A percentile compares a stretch with the other conserved stretches of the same genome.
These are phyloP conservation scores for Herminia tarsipennalis DNA, from an alignment of 2,888 invertebrate genomes.

Conservation along the genomic window DNA sequence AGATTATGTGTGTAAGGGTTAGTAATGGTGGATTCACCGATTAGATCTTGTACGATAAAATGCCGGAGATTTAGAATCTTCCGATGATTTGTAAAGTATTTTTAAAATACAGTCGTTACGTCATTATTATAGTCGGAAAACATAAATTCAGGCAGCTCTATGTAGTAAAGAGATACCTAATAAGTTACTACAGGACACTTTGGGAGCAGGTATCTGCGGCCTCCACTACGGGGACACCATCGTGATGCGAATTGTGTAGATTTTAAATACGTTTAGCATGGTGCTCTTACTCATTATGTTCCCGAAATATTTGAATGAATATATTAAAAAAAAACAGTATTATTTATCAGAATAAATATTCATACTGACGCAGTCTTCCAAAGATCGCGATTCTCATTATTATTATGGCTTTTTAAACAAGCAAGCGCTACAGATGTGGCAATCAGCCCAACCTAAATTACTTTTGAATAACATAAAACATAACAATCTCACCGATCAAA, in stretches of 20 bases:
- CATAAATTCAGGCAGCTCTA: constrained; percentile 61
- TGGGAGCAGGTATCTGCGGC: constrained; percentile 27
- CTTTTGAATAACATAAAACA: constrained; percentile 14
- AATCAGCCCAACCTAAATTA: constrained; percentile 23
- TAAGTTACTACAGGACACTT: constrained; percentile 40
- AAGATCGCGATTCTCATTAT: constrained; percentile 57
- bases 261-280: constrained; percentile 73
- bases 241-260: constrained; percentile 53
- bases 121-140: constrained; percentile 59
- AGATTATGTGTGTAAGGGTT: constrained; percentile 72
- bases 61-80: constrained; percentile 81
- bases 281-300: constrained; percentile 74
- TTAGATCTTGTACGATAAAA: constrained; percentile 71
- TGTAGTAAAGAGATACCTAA: constrained; percentile 49
- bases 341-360: constrained; percentile 67
- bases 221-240: constrained; percentile 24
- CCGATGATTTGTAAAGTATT: constrained; percentile 74
- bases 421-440: constrained; percentile 25
- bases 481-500: constrained; percentile 30
- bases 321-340: constrained; percentile 73
- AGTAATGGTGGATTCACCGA: constrained; percentile 71
- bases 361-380: constrained; percentile 79
- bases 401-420: constrained; percentile 30
- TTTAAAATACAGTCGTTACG: constrained; percentile 77
- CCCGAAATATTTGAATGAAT: constrained; percentile 56